Evolutionary conservation across 2,888 invertebrate species (phyloP).

Genomic region (Drosophila bunnanda): DNA sequence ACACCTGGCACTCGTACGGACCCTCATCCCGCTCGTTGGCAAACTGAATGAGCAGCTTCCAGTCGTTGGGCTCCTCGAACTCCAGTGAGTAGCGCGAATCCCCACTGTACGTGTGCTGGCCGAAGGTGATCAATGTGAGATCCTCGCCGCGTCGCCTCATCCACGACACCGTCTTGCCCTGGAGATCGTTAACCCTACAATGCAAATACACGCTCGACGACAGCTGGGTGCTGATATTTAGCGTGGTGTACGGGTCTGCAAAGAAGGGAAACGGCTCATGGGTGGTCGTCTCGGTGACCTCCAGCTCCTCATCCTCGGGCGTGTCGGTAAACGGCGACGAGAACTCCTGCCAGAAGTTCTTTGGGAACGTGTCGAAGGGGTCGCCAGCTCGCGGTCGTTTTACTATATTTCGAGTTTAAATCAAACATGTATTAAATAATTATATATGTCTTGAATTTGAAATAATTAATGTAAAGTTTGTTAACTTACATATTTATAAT

Average conservation of each 20-base stretch:
- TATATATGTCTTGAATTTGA: neutral
- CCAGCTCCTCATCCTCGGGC: conserved; percentile 83
- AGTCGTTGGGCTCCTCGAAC: conserved; percentile 90
- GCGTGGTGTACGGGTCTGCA: conserved; percentile 87
- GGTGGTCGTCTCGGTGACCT: conserved; percentile 85
- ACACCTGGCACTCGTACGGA: conserved; percentile 92
- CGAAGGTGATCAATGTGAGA: conserved; percentile 89
- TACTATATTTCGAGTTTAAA: conserved; percentile 61
- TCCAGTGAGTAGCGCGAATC: conserved; percentile 89
- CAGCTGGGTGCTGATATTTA: conserved; percentile 89
- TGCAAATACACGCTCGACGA: conserved; percentile 88
- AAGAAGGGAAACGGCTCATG: conserved; percentile 90
- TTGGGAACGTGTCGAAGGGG: conserved; percentile 85
- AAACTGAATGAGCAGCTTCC: conserved; percentile 90
- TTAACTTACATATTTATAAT: neutral
- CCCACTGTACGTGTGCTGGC: conserved; percentile 87
- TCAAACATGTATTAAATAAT: neutral
- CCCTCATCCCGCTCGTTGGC: conserved; percentile 91
- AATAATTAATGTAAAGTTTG: neutral
- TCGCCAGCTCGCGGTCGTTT: conserved; percentile 84
- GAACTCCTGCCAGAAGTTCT: conserved; percentile 85
- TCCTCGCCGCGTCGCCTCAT: conserved; percentile 88
- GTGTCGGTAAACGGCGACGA: conserved; percentile 85
- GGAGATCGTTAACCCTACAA: conserved; percentile 89
- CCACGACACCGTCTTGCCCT: conserved; percentile 91